phyloP scores from a whole-genome alignment of 2,113 vertebrate genomes.

The Madoqua kirkii region DNA sequence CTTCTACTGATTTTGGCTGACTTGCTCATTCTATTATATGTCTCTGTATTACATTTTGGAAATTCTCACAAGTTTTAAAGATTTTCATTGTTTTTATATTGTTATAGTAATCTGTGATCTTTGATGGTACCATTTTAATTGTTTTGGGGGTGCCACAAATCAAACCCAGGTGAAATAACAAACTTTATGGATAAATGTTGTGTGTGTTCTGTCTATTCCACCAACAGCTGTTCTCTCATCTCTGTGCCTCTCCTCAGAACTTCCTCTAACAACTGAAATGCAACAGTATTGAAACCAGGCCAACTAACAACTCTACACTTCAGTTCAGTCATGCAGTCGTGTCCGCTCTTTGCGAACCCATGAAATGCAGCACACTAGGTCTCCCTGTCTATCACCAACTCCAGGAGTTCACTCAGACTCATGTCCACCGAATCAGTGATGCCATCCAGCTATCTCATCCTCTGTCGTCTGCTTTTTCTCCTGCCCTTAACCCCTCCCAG shows the following conservation, averaged over 20 bases:
- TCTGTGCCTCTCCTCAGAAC: background rate
- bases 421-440: too few relatives aligned
- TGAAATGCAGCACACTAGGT: too few relatives aligned
- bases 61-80: background rate
- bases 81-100: background rate
- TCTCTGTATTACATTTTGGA: background rate
- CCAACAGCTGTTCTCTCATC: background rate
- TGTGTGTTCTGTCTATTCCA: background rate
- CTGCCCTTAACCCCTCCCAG: too few relatives aligned
- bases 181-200: background rate
- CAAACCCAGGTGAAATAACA: background rate
- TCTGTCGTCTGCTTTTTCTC: fast-evolving
- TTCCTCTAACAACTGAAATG: background rate
- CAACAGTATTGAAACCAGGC: background rate
- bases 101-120: background rate
- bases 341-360: fast-evolving
- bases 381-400: too few relatives aligned
- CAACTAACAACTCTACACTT: background rate
- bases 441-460: too few relatives aligned
- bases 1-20: background rate
- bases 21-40: background rate
- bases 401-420: too few relatives aligned
- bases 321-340: too few relatives aligned
- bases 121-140: background rate
- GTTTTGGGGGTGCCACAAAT: background rate